Evolutionary conservation across 2,797 vertebrate species (phyloP), one percentile per base, ranked within the genome.

Genomic region (Holocentrus rufus): DNA sequence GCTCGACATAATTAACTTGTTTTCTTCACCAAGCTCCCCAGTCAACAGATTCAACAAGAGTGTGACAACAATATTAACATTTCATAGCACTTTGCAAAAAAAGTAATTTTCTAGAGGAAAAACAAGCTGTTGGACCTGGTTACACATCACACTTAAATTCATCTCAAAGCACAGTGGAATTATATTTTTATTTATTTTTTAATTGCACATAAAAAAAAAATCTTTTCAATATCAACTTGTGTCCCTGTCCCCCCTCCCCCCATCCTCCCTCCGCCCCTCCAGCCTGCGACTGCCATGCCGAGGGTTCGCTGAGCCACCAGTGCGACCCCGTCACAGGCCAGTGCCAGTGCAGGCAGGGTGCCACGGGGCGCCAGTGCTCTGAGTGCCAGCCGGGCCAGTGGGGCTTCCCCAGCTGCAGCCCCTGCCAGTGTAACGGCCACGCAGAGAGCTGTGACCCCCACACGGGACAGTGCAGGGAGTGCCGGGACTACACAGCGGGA

Each of bases 361-460:
- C 94, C 0, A 73, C 82, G 0, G 95, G 96, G 8, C 90, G 92
- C 4, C 90, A 84, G 81, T 97, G 96, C 68, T 94, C 95, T 1
- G 92, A 86, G 70, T 97, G 96, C 11, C 91, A 93, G 46, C 85
- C 90, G 0, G 93, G 54, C 61, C 91, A 94, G 78, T 96, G 95
- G 60, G 94, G 94, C 72, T 97, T 97, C 80, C 96, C 95, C 0
- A 58, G 69, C 4, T 98, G 96, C 80, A 90, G 89, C 64, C 94
- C 89, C 7, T 96, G 95, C 79, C 93, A 94, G 64, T 96, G 95
- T 56, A 95, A 95, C 4, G 94, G 94, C 25, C 95, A 96, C 14
- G 66, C 95, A 0, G 94, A 95, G 53, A 55, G 80, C 59, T 96
- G 95, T 30, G 91, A 96, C 72, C 62, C 90, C 2, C 86, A 76